These are phyloP conservation scores for Diarsia brunnea DNA, from an alignment of 2,888 invertebrate genomes.

Conservation along the genomic window DNA sequence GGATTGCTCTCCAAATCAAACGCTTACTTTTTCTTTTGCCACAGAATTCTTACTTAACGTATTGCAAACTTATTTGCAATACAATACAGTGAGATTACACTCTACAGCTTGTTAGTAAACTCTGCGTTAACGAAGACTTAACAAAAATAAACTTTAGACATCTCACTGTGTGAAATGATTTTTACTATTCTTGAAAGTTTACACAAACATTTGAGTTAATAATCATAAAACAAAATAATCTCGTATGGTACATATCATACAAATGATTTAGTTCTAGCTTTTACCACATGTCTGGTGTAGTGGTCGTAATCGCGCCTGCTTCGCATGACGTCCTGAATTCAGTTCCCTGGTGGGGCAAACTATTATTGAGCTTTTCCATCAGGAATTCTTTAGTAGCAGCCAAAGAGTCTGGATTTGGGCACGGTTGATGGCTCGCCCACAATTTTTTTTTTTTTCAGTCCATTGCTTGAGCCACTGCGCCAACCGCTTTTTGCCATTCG, in stretches of 20 bases:
- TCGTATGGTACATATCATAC: background rate
- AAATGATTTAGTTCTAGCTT: background rate
- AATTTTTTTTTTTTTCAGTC: too few relatives aligned
- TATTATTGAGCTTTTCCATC: too few relatives aligned
- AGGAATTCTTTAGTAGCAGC: too few relatives aligned
- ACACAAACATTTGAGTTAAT: slow-evolving; percentile 5
- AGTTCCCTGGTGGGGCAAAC: too few relatives aligned
- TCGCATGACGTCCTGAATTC: too few relatives aligned
- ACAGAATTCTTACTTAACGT: background rate
- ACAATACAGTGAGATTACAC: background rate
- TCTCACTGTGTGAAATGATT: background rate
- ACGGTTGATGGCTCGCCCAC: too few relatives aligned
- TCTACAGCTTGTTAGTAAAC: background rate
- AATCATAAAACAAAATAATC: slow-evolving; percentile 1
- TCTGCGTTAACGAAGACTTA: background rate
- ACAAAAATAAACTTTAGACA: background rate
- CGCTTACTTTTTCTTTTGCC: too few relatives aligned
- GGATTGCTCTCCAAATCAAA: too few relatives aligned
- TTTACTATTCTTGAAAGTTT: background rate
- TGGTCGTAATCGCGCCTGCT: too few relatives aligned
- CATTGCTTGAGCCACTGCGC: too few relatives aligned
- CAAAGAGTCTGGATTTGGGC: too few relatives aligned
- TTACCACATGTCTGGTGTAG: background rate
- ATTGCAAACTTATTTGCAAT: background rate
- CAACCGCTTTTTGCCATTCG: too few relatives aligned